These are phyloP conservation scores for Geotrupes spiniger DNA, from an alignment of 2,888 invertebrate genomes.

Conservation along the genomic window DNA sequence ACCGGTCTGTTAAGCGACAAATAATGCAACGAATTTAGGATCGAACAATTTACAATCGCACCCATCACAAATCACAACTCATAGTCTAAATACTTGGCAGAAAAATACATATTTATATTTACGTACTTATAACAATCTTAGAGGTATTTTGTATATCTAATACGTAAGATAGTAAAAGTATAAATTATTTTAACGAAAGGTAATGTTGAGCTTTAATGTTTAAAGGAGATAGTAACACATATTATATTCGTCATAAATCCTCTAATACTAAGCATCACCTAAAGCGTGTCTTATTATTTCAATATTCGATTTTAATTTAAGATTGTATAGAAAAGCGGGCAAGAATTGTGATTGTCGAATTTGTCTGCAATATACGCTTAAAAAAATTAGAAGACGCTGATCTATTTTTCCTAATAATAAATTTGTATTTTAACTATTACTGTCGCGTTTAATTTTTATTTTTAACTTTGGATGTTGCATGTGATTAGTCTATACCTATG, in stretches of 20 bases:
- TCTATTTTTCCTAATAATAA: slow-evolving; percentile 24
- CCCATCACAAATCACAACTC: not conserved
- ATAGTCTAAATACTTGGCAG: slow-evolving; percentile 4
- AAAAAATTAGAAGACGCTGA: not conserved
- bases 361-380: not conserved
- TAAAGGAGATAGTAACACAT: slow-evolving; percentile 4
- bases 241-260: slow-evolving; percentile 1
- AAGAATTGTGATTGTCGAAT: not conserved
- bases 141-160: too few relatives aligned
- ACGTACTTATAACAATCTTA: slow-evolving; percentile 1
- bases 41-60: not conserved
- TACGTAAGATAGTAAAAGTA: not conserved
- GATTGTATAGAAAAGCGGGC: not conserved
- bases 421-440: slow-evolving; percentile 13
- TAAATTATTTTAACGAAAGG: slow-evolving; percentile 1
- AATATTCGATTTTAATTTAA: slow-evolving; percentile 3
- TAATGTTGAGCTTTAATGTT: slow-evolving; percentile 7
- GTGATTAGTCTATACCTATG: slow-evolving; percentile 1
- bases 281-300: slow-evolving; percentile 38
- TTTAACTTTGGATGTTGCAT: slow-evolving; percentile 5
- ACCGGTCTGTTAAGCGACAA: not conserved
- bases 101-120: slow-evolving; percentile 6
- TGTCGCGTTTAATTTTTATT: slow-evolving; percentile 5
- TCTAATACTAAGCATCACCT: slow-evolving; percentile 35
- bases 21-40: slow-evolving; percentile 6